Evolutionary conservation across 2,113 vertebrate species (phyloP), one percentile per base, ranked within the genome.

Genomic region (Trichomycterus rosablanca): DNA sequence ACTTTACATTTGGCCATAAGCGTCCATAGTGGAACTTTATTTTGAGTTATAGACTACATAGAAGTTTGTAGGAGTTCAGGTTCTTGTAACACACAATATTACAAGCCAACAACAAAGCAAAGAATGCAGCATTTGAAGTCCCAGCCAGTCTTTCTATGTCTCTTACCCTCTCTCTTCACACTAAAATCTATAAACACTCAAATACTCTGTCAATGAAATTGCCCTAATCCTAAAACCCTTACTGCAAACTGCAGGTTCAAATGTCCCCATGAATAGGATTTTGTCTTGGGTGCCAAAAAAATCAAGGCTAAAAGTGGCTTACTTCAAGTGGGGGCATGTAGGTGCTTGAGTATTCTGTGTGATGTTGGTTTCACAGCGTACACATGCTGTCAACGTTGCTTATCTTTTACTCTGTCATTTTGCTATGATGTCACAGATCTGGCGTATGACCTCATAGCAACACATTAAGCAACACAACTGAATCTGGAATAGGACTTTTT

Each of bases 271-370:
- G 68, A 28, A 48, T 28, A 44, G 63, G 42, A 45, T 35, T 70
- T 75, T 72, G 68, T 78, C 70, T 23, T 39, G 59, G 59, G 61
- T 76, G 54, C 70, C 69, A 78, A 66, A 74, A 73, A 74, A 51
- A 57, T 42, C 15, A 32, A 59, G 61, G 74, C 76, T 78, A 76
- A 81, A 70, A 74, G n/a, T 35, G 46, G 55, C 51, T 49, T 48
- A 28, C 71, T 78, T 79, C 73, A 80, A 79, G 76, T 80, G 74
- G 71, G 72, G 77, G 54, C 79, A 80, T 71, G 81, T 73, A 77
- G 68, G 76, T 74, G 74, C 68, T 76, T 9, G 67, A 57, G 42
- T n/a, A 14, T n/a, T 68, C 44, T 22, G 39, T 64, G 59, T 49
- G 61, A 70, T 73, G 71, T 75, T 18, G 28, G 59, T 53, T 70